A percentile compares a stretch with the other conserved stretches of the same genome.
Conservation (phyloP, 2,888 invertebrate species). For the Barypeithes pellucidus region DNA sequence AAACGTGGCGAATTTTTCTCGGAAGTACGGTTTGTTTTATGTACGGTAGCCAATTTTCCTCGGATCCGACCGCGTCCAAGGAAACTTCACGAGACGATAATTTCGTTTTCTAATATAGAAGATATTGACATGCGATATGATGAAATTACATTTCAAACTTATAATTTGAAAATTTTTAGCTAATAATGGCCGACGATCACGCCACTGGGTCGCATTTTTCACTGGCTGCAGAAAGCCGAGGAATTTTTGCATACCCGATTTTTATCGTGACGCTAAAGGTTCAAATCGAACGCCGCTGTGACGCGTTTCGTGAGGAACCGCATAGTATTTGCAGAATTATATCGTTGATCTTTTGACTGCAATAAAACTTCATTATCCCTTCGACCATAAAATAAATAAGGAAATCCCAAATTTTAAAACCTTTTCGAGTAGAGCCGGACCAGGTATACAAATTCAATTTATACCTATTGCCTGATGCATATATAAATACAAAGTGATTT, state of each 20-base stretch:
- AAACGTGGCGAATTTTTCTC: constrained; percentile 31
- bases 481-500: no score
- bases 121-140: constrained; percentile 68
- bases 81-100: constrained; percentile 58
- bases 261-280: neutral
- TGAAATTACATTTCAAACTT: constrained; percentile 67
- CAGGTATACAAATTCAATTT: no score
- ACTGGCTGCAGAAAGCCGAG: neutral
- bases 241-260: constrained; percentile 4
- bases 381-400: no score
- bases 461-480: no score
- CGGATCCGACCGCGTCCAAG: constrained; percentile 25
- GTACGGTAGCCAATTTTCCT: constrained; percentile 15
- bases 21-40: constrained; percentile 39
- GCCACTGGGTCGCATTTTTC: constrained; percentile 63
- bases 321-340: no score
- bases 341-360: no score
- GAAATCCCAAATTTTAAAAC: no score
- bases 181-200: constrained; percentile 64
- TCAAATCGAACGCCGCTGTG: neutral
- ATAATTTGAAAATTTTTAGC: constrained; percentile 68
- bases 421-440: no score
- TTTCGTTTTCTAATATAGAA: constrained; percentile 64
- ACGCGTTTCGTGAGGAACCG: no score
- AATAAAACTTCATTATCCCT: no score